Evolutionary conservation across 2,888 invertebrate genomes (phyloP).

Genomic region (Lasioglossum calceatum): DNA sequence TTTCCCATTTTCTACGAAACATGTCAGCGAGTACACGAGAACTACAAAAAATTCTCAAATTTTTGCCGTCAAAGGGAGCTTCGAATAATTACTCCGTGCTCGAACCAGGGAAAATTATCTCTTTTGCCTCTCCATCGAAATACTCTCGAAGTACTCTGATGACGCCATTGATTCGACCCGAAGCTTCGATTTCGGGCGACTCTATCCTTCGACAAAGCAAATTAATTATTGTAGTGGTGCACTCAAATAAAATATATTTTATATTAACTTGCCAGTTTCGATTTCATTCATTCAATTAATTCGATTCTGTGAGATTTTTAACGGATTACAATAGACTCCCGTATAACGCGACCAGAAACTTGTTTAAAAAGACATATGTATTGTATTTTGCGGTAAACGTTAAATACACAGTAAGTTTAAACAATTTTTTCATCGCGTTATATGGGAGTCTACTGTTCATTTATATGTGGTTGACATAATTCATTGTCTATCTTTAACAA

Average conservation of each 20-base stretch:
- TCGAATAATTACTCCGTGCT: not conserved
- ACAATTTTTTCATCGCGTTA: no score
- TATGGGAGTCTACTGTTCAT: no score
- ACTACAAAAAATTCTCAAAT: conserved; percentile 16
- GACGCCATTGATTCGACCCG: not conserved
- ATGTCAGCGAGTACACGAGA: not conserved
- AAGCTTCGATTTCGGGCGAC: not conserved
- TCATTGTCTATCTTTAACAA: no score
- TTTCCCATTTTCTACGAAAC: not conserved
- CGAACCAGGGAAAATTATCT: not conserved
- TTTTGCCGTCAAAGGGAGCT: conserved; percentile 12
- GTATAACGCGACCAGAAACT: no score
- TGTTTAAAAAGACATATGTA: no score
- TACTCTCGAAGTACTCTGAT: not conserved
- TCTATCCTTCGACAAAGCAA: no score
- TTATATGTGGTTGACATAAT: no score
- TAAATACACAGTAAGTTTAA: no score
- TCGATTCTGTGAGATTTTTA: not conserved
- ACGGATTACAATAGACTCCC: not conserved
- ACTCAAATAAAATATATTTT: no score
- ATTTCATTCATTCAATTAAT: not conserved
- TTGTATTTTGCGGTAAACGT: no score
- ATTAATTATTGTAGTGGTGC: no score
- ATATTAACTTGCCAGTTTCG: no score
- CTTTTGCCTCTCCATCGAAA: not conserved